phyloP scores from a whole-genome alignment of 2,113 vertebrate genomes.

The Malurus cyaneus region DNA sequence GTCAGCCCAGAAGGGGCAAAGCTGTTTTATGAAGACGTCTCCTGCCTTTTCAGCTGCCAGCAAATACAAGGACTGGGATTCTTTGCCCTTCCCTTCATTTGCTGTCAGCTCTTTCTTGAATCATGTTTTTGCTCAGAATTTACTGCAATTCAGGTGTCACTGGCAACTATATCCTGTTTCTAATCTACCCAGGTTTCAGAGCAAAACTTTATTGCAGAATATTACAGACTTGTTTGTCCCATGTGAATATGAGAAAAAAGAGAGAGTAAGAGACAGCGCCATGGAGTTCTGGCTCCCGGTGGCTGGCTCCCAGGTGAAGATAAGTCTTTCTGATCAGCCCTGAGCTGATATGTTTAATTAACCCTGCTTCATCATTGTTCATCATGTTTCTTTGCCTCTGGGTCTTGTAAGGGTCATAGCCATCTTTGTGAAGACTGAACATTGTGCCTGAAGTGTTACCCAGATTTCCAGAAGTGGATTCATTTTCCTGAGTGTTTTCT shows the following conservation, averaged over 20 bases:
- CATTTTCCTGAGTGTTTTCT: not conserved
- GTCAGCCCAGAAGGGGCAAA: not conserved
- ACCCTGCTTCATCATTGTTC: not conserved
- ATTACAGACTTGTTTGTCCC: not conserved
- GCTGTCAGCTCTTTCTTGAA: not conserved
- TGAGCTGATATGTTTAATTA: not conserved
- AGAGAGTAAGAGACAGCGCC: not conserved
- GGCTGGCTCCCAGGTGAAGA: not conserved
- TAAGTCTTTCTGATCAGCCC: not conserved
- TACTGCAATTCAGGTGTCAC: not conserved
- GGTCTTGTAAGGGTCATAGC: not conserved
- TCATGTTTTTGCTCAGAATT: not conserved
- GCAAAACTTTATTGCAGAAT: not conserved
- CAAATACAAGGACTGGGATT: not conserved
- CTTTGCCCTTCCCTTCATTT: not conserved
- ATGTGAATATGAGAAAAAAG: not conserved
- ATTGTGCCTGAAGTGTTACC: not conserved
- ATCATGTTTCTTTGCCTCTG: not conserved
- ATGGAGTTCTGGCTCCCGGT: not conserved
- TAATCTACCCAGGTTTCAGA: not conserved
- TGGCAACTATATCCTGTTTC: not conserved
- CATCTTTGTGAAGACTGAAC: not conserved
- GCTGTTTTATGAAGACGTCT: not conserved
- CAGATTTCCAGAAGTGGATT: not conserved
- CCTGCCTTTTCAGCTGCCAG: not conserved